These are phyloP conservation scores for Agriopis marginaria DNA, from an alignment of 2,888 invertebrate species.

Conservation along the genomic window DNA sequence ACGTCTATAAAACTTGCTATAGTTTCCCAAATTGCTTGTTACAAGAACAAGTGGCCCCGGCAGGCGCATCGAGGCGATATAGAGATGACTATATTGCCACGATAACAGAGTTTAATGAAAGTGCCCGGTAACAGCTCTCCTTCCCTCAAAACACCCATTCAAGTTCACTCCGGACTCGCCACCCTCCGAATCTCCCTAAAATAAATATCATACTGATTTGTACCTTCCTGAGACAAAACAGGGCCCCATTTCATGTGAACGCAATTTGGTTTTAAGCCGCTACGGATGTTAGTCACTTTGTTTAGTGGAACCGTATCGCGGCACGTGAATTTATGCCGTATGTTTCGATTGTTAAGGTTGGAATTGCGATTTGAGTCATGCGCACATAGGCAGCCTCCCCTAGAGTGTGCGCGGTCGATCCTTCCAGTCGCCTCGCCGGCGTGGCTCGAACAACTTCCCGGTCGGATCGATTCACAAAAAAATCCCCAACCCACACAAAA, in stretches of 20 bases:
- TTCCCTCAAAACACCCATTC: constrained; percentile 71
- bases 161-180: constrained; percentile 69
- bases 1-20: constrained; percentile 3
- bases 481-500: constrained; percentile 60
- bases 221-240: constrained; percentile 51
- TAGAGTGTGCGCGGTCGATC: constrained; percentile 82
- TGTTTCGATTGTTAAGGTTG: constrained; percentile 47
- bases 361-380: constrained; percentile 51
- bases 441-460: constrained; percentile 77
- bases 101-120: constrained; percentile 71
- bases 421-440: constrained; percentile 83
- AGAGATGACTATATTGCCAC: constrained; percentile 49
- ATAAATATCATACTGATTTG: constrained; percentile 48
- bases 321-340: constrained; percentile 60
- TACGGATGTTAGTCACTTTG: constrained; percentile 55
- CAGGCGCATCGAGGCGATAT: constrained; percentile 35
- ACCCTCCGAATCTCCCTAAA: constrained; percentile 68
- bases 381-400: constrained; percentile 84
- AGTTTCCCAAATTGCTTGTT: constrained; percentile 30
- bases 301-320: constrained; percentile 55
- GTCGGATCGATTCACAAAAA: constrained; percentile 58
- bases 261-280: constrained; percentile 54
- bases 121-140: constrained; percentile 70
- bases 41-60: constrained; percentile 41
- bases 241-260: constrained; percentile 49